phyloP scores from a whole-genome alignment of 2,888 invertebrate genomes.

The Holacanthella duospinosa region DNA sequence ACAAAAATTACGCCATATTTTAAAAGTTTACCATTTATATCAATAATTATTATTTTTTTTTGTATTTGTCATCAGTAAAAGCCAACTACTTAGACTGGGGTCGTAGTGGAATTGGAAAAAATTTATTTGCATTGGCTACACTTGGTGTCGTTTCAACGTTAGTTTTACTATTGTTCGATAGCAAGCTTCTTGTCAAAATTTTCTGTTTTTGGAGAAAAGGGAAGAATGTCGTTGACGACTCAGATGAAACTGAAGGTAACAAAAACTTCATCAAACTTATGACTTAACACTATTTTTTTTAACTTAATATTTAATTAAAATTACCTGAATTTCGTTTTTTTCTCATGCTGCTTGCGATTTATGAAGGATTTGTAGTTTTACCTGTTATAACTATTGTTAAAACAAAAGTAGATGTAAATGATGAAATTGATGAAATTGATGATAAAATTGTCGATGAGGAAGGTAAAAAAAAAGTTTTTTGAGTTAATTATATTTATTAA shows the following conservation, averaged over 20 bases:
- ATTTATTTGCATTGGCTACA: constrained; percentile 25
- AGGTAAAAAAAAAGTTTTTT: not conserved
- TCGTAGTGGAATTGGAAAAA: constrained; percentile 31
- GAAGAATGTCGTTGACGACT: constrained; percentile 5
- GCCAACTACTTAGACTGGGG: constrained; percentile 32
- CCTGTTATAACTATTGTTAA: not conserved
- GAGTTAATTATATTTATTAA: not conserved
- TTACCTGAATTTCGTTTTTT: not conserved
- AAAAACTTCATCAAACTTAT: no score
- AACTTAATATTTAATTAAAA: no score
- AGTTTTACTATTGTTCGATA: constrained; percentile 23
- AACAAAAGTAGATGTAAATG: no score
- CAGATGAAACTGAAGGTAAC: constrained; percentile 18
- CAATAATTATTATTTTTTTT: not conserved
- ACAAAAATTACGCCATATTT: not conserved
- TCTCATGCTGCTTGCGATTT: not conserved
- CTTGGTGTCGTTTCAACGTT: constrained; percentile 21
- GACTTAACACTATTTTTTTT: not conserved
- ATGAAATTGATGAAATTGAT: no score
- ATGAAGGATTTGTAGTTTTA: not conserved
- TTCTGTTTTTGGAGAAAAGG: constrained; percentile 10
- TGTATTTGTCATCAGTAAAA: constrained; percentile 20
- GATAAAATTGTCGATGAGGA: no score
- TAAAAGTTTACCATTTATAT: no score
- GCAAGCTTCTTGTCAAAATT: constrained; percentile 18